These are phyloP conservation scores for Rotaria sp. DNA, from an alignment of 2,888 invertebrate genomes.

Conservation along the genomic window DNA sequence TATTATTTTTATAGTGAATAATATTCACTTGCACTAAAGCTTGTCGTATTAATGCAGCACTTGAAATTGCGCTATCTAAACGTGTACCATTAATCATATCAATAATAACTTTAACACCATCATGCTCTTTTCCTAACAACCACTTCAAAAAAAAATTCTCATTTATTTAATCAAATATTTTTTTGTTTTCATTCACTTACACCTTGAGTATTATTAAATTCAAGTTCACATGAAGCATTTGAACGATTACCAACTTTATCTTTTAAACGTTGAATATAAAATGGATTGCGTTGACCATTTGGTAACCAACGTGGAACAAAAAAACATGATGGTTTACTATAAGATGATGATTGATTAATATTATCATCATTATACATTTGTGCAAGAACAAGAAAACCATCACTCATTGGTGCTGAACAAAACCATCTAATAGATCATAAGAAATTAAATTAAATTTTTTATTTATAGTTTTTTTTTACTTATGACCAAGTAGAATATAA, in stretches of 20 bases:
- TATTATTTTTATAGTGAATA: not conserved
- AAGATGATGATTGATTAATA: not conserved
- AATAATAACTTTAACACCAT: constrained; percentile 18
- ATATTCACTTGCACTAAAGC: not conserved
- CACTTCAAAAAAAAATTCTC: not conserved
- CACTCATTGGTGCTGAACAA: constrained; percentile 17
- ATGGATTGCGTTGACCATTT: constrained; percentile 11
- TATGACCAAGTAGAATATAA: constrained; percentile 1
- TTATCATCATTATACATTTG: not conserved
- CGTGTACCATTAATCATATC: constrained; percentile 10
- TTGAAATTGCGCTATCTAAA: not conserved
- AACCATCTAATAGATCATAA: not conserved
- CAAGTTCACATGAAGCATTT: constrained; percentile 15
- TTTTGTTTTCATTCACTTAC: not conserved
- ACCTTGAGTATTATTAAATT: constrained; percentile 13
- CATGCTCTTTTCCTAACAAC: not conserved
- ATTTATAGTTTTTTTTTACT: not conserved
- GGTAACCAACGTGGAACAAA: constrained; percentile 28
- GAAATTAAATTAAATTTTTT: not conserved
- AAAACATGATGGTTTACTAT: not conserved
- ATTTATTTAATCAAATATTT: not conserved
- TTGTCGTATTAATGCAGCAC: constrained; percentile 20
- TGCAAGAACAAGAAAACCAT: constrained; percentile 26
- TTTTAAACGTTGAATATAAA: constrained; percentile 28
- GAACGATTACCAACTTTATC: constrained; percentile 29